Evolutionary conservation across 1,140 invertebrate genomes (phyloP), one percentile per base, ranked within the genome.

Genomic region (Periplaneta americana): DNA sequence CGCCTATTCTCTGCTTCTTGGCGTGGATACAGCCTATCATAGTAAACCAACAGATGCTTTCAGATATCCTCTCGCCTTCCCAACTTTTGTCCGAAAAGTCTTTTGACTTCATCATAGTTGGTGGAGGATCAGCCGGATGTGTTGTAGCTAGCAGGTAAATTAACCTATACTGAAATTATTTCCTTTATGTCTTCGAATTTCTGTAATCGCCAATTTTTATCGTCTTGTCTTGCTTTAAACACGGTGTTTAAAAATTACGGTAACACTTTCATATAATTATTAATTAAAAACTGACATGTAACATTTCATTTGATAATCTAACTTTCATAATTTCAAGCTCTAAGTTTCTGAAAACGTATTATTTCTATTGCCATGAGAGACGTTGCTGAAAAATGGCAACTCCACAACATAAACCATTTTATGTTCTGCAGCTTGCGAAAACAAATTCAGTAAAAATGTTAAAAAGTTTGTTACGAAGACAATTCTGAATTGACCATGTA

Each of bases 81-180:
- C 6, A 11, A 9, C 22, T 66, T 28, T 5, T 66, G 22, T 22
- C 22, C 10, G 48, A n/a, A 6, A n/a, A 66, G 28, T 4, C 22
- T n/a, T 34, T 33, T 34, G 83, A 84, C 78, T 85, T 84, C 80
- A 84, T 85, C 33, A 74, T 85, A 0, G 87, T 91, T 78, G 90
- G 90, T 10, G 90, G 88, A n/a, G 90, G 90, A 78, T 89, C 90
- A 1, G 88, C 90, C 5, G 90, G 91, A 17, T 87, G 87, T 79
- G 90, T 91, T 33, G 75, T 91, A 39, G 91, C 90, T 1, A 88
- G 86, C 78, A 85, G 90, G 28, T 48, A 82, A 37, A n/a, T 77
- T 11, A 80, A 82, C n/a, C n/a, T n/a, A n/a, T n/a, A n/a, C n/a
- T n/a, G n/a, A n/a, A n/a, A n/a, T n/a, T n/a, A n/a, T n/a, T n/a